phyloP scores from a whole-genome alignment of 2,797 vertebrate genomes.

The Nyctalus aviator region DNA sequence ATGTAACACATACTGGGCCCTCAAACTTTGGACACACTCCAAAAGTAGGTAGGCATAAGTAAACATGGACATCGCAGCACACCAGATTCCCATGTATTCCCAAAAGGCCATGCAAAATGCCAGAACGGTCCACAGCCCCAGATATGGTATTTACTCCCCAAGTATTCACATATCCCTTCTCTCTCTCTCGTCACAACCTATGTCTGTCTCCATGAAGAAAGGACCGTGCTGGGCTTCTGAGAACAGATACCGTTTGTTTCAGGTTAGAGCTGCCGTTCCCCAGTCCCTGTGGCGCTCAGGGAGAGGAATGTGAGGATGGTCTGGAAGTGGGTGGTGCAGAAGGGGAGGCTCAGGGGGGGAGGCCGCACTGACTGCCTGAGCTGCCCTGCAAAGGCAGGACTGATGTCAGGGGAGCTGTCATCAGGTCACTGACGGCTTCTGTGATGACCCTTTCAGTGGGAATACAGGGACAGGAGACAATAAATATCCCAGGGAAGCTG shows the following conservation, averaged over 20 bases:
- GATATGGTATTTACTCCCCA: background rate
- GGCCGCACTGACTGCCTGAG: background rate
- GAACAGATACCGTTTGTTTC: conserved; percentile 30
- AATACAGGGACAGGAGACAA: background rate
- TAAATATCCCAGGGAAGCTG: background rate
- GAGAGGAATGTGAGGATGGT: background rate
- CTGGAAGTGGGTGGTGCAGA: background rate
- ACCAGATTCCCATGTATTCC: background rate
- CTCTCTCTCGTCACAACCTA: background rate
- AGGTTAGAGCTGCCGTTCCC: background rate
- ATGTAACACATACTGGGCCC: background rate
- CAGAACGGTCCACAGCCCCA: background rate
- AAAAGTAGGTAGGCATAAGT: background rate
- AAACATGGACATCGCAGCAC: background rate
- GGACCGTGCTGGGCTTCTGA: background rate
- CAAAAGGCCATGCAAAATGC: background rate
- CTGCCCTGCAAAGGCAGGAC: background rate
- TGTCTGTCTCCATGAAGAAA: conserved; percentile 40
- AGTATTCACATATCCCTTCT: background rate
- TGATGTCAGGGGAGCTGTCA: background rate
- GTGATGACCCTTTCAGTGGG: background rate
- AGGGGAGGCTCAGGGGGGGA: background rate
- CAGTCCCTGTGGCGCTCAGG: background rate
- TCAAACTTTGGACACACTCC: background rate
- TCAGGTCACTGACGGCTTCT: background rate